Conservation (phyloP, 2,888 invertebrate genomes). For the Pyrrhia umbra region DNA sequence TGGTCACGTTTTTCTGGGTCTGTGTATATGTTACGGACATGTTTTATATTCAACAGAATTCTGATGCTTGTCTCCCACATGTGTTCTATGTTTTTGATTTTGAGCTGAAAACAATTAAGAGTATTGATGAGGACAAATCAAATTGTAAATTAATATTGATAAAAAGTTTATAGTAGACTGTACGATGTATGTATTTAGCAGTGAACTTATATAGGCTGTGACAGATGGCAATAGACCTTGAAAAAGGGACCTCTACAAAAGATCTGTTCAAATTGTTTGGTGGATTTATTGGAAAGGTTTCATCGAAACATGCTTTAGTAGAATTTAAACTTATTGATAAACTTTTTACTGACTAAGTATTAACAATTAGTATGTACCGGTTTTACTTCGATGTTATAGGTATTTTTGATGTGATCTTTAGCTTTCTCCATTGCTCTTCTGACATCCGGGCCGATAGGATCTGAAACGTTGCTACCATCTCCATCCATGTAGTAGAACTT, state of each 20-base stretch:
- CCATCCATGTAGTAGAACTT: conserved; percentile 95
- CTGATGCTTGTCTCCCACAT: conserved; percentile 91
- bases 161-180: too few relatives aligned
- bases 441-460: conserved; percentile 90
- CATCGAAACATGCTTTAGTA: too few relatives aligned
- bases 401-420: conserved; percentile 87
- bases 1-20: conserved; percentile 91
- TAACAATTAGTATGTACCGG: conserved; percentile 80
- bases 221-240: too few relatives aligned
- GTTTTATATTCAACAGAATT: conserved; percentile 91
- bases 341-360: not conserved
- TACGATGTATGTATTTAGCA: too few relatives aligned
- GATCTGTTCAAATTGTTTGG: too few relatives aligned
- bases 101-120: conserved; percentile 81
- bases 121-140: not conserved
- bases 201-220: too few relatives aligned
- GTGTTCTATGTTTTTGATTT: conserved; percentile 91
- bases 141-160: not conserved
- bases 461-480: conserved; percentile 92
- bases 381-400: conserved; percentile 89
- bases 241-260: too few relatives aligned
- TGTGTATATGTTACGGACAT: conserved; percentile 92
- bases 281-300: too few relatives aligned
- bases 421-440: conserved; percentile 89
- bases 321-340: too few relatives aligned